phyloP scores from a whole-genome alignment of 2,888 invertebrate genomes.

The Acanthosoma haemorrhoidale region DNA sequence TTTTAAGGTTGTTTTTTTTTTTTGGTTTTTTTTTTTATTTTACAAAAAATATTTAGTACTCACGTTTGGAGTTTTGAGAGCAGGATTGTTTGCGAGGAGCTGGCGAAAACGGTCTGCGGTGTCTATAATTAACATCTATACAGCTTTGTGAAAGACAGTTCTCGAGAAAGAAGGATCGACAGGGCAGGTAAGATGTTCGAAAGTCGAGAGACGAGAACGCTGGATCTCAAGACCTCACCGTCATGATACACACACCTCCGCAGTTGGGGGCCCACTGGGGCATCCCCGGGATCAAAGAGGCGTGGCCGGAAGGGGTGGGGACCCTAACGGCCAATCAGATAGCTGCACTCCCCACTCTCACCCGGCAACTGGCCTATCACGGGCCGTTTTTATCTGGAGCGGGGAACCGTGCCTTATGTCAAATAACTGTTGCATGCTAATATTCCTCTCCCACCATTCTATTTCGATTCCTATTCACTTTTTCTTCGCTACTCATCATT shows the following conservation, averaged over 20 bases:
- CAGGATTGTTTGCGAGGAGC: constrained; percentile 38
- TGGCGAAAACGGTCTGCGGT: constrained; percentile 38
- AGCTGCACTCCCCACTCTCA: not conserved
- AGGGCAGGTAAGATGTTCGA: not conserved
- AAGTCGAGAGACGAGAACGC: not conserved
- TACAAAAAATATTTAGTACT: constrained; percentile 25
- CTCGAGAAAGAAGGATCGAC: constrained; percentile 23
- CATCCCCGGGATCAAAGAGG: constrained; percentile 27
- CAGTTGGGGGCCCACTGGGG: constrained; percentile 30
- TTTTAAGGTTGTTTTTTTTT: no score
- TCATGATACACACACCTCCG: constrained; percentile 28
- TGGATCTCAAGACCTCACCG: not conserved
- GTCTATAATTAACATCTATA: constrained; percentile 38
- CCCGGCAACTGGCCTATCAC: not conserved
- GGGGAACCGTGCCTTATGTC: constrained; percentile 24
- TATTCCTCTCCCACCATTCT: constrained; percentile 19
- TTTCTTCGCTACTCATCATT: not conserved
- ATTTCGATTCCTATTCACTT: constrained; percentile 6
- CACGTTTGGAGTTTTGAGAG: constrained; percentile 39
- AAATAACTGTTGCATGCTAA: constrained; percentile 20
- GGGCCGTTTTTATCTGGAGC: constrained; percentile 1
- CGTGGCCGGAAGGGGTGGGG: constrained; percentile 28
- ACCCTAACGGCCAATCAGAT: constrained; percentile 16
- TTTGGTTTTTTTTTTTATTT: no score
- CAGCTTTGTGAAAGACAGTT: constrained; percentile 23